Evolutionary conservation across 2,797 vertebrate species (phyloP).

Genomic region (Halcyon leucocephala): DNA sequence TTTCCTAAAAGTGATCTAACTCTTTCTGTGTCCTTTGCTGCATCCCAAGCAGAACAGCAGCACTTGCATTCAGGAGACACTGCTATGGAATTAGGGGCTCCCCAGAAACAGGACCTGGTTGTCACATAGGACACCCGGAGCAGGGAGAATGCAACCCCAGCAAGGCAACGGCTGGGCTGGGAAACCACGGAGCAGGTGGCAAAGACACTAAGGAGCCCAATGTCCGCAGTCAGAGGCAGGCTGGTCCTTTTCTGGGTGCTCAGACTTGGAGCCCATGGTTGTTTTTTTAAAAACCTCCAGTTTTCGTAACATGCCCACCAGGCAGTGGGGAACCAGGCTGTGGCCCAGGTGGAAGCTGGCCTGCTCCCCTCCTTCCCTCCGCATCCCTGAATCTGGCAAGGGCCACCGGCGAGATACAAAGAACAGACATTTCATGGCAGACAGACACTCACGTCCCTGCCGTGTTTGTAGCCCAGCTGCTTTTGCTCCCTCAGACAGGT

Average conservation of each 20-base stretch:
- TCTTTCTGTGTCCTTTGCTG: neutral
- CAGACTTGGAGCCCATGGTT: neutral
- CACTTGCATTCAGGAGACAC: neutral
- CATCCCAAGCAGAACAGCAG: neutral
- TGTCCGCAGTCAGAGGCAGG: neutral
- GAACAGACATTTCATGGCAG: neutral
- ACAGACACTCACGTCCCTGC: neutral
- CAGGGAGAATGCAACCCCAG: neutral
- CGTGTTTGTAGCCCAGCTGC: neutral
- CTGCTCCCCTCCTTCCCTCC: neutral
- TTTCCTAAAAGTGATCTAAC: neutral
- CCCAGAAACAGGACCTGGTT: neutral
- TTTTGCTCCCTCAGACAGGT: neutral
- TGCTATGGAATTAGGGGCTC: neutral
- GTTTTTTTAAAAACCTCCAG: neutral
- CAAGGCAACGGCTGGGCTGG: neutral
- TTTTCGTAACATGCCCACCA: neutral
- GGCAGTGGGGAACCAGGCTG: neutral
- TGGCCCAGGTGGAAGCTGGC: neutral
- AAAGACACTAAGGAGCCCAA: neutral
- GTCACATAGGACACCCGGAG: neutral
- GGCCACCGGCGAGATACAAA: neutral
- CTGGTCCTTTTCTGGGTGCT: neutral
- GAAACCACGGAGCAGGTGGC: rapidly evolving
- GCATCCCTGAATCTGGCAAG: neutral